A percentile compares a stretch with the other conserved stretches of the same genome.
Conservation (phyloP, 2,797 vertebrate species). For the Pelochelys cantorii region DNA sequence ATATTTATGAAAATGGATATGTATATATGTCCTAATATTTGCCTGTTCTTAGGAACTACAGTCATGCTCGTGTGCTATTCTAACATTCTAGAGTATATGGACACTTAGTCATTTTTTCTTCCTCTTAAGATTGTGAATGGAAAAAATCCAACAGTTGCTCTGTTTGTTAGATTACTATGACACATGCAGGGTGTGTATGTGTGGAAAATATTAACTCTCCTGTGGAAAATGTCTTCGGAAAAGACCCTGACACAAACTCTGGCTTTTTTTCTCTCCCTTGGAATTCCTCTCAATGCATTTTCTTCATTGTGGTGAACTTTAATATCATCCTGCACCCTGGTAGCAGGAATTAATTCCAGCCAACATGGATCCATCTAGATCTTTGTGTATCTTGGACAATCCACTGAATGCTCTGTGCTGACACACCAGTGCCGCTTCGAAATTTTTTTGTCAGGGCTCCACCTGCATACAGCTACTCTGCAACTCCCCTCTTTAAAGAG, state of each 20-base stretch:
- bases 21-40: not conserved
- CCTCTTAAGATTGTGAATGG: not conserved
- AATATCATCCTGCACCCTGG: rapidly evolving
- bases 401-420: not conserved
- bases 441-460: not conserved
- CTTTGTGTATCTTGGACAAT: not conserved
- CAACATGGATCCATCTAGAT: not conserved
- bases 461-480: not conserved
- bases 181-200: not conserved
- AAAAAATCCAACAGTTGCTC: not conserved
- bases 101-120: not conserved
- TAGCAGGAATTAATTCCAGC: not conserved
- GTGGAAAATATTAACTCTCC: not conserved
- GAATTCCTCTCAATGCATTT: not conserved
- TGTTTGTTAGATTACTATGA: not conserved
- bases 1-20: not conserved
- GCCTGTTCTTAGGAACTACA: not conserved
- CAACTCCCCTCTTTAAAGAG: not conserved
- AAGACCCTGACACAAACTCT: not conserved
- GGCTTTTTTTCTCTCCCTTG: not conserved
- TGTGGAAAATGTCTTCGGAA: not conserved
- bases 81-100: not conserved
- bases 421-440: not conserved
- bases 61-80: not conserved
- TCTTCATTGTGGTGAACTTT: not conserved